Evolutionary conservation across 1,140 invertebrate genomes (phyloP), one percentile per base, ranked within the genome.

Genomic region (Episyrphus balteatus): DNA sequence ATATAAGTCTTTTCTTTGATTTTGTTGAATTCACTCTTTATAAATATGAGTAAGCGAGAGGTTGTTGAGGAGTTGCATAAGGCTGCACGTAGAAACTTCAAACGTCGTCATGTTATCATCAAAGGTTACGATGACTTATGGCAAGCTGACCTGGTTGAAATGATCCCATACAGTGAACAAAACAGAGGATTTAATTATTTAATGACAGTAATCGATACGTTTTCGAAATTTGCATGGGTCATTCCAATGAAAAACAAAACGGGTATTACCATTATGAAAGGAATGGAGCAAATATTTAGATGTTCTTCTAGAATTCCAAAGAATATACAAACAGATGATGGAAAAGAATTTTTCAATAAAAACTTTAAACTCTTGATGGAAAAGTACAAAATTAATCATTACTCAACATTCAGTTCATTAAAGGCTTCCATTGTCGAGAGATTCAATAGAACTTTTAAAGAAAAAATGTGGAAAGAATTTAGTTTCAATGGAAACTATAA

Each of bases 191-290:
- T 55, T 53, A 65, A 64, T 47, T 74, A 70, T 51, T 55, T 75
- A 31, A 51, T 76, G 42, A 66, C 59, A 18, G 58, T 71, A 6
- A 74, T 75, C n/a, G n/a, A n/a, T n/a, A n/a, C n/a, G n/a, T n/a
- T n/a, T n/a, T n/a, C n/a, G n/a, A n/a, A n/a, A n/a, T 70, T 57
- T 56, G 65, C 68, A 15, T 75, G 62, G 63, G 62, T 61, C 13
- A 37, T 62, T 21, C 63, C 70, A 7, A 14, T 75, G 26, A 72
- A 72, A 66, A 62, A 50, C 12, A 76, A 76, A 62, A 69, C 48
- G 42, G 65, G 52, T 34, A 46, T 48, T 51, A 51, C 62, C 30
- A 55, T 68, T 6, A 49, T 46, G 8, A 48, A 46, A 10, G 59
- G 54, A 14, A 61, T 71, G 56, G 18, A 19, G 26, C 19, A 21